Conservation (phyloP, 53 echinoderm and acorn worm genomes). For the Luidia sarsii region DNA sequence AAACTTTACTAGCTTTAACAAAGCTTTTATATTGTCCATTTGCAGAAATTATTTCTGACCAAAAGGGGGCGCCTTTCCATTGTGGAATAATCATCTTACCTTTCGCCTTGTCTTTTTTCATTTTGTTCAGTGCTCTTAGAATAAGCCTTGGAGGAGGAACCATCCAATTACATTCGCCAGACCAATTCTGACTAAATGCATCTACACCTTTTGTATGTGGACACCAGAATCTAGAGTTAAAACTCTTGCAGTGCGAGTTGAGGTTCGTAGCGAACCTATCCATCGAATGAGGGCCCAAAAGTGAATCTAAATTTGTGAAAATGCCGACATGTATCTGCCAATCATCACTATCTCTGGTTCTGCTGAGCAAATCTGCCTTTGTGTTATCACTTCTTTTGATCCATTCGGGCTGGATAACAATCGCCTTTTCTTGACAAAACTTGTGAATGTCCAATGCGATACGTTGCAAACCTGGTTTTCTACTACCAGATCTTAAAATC, state of each 20-base stretch:
- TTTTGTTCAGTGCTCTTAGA: not conserved
- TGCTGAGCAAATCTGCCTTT: not conserved
- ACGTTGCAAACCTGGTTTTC: not conserved
- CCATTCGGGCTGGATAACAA: not conserved
- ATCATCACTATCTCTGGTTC: slow-evolving; percentile 8
- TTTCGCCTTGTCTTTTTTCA: not conserved
- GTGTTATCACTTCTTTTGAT: not conserved
- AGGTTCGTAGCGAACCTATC: slow-evolving; percentile 52
- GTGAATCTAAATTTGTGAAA: not conserved
- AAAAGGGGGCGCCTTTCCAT: slow-evolving; percentile 27
- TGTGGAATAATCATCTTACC: not conserved
- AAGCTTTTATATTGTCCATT: not conserved
- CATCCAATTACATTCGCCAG: slow-evolving; percentile 9
- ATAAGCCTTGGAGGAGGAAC: slow-evolving; percentile 38
- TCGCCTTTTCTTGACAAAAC: not conserved
- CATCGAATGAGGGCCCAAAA: slow-evolving; percentile 38
- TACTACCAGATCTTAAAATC: not conserved
- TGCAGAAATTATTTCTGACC: slow-evolving; percentile 8
- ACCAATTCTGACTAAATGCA: slow-evolving; percentile 36
- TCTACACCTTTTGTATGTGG: slow-evolving; percentile 32
- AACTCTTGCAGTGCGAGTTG: not conserved
- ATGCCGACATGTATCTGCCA: not conserved
- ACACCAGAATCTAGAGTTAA: slow-evolving; percentile 42
- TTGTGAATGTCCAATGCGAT: not conserved
- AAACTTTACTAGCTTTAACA: not conserved